Evolutionary conservation across 2,888 invertebrate genomes (phyloP).

Genomic region (Dolichomitus sp.): DNA sequence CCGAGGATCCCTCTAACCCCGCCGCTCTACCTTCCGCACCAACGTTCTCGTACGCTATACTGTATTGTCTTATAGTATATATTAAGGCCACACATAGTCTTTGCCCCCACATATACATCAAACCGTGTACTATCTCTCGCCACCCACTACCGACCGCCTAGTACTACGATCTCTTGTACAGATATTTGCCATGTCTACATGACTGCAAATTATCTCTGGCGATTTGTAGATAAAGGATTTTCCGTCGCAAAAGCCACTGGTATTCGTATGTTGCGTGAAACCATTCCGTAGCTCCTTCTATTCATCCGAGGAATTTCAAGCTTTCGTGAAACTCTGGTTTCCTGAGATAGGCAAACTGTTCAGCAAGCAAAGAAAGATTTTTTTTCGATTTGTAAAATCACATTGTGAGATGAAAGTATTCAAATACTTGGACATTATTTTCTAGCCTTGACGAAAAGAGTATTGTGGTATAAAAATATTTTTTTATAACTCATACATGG

Average conservation of each 20-base stretch:
- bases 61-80: constrained; percentile 32
- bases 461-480: background rate
- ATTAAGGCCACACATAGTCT: constrained; percentile 54
- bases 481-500: too few species aligned
- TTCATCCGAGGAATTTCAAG: background rate
- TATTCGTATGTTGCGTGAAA: constrained; percentile 11
- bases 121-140: constrained; percentile 56
- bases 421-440: background rate
- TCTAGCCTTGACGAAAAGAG: background rate
- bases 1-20: constrained; percentile 72
- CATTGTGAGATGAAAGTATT: background rate
- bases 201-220: constrained; percentile 82
- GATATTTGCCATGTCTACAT: constrained; percentile 84
- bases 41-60: constrained; percentile 41
- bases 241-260: constrained; percentile 62
- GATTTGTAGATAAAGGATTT: constrained; percentile 84
- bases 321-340: background rate
- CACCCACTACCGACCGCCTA: constrained; percentile 69
- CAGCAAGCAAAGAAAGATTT: background rate
- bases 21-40: constrained; percentile 23
- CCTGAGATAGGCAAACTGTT: background rate
- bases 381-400: background rate
- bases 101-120: constrained; percentile 55
- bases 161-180: constrained; percentile 83
- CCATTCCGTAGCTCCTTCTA: background rate